phyloP scores from a whole-genome alignment of 1,140 invertebrate species.

The Sinella curviseta region DNA sequence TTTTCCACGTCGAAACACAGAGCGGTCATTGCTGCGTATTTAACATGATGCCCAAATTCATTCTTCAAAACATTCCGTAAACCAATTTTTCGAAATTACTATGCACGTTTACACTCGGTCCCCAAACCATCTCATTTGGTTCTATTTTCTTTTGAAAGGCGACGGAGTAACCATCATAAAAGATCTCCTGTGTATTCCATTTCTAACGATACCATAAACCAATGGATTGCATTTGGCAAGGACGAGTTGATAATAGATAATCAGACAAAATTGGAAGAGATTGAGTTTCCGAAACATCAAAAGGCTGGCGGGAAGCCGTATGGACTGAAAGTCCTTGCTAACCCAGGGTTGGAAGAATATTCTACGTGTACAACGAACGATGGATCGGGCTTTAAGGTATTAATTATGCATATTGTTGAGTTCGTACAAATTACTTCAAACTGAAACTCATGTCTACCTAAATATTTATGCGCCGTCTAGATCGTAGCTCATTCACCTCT shows the following conservation, averaged over 20 bases:
- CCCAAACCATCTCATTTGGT: no score
- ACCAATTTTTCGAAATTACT: not conserved
- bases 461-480: conserved; percentile 13
- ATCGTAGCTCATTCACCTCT: conserved; percentile 39
- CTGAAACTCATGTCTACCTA: not conserved
- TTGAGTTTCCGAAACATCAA: not conserved
- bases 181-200: not conserved
- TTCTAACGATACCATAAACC: no score
- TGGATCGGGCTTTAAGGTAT: conserved; percentile 44
- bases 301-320: not conserved
- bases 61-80: not conserved
- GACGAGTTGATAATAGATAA: not conserved
- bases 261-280: not conserved
- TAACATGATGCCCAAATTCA: conserved; percentile 9
- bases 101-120: not conserved
- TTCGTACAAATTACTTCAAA: not conserved
- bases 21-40: conserved; percentile 1
- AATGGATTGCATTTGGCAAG: not conserved
- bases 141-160: not conserved
- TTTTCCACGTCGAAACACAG: not conserved
- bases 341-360: conserved; percentile 44
- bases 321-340: not conserved
- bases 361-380: conserved; percentile 43
- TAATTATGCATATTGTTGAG: not conserved
- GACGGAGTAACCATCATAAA: not conserved